Percentiles rank a stretch among this genome's conserved stretches.
phyloP scores from a whole-genome alignment of 2,113 vertebrate species.

The Neotoma lepida region DNA sequence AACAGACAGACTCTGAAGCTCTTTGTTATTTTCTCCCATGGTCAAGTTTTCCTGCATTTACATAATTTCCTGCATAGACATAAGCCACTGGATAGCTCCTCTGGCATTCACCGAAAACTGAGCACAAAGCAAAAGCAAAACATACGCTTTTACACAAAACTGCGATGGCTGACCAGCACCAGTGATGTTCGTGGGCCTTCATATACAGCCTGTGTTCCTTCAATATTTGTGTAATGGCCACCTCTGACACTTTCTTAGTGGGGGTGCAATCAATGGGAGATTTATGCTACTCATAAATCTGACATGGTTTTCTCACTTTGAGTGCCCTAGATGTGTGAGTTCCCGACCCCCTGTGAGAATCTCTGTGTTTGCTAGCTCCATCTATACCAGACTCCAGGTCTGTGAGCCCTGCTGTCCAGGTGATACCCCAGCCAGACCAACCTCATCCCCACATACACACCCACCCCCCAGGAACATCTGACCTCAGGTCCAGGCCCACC shows the following conservation, averaged over 20 bases:
- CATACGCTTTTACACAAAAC: not conserved
- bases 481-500: constrained; percentile 79
- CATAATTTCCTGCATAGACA: not conserved
- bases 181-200: not conserved
- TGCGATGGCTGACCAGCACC: not conserved
- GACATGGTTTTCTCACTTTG: constrained; percentile 55
- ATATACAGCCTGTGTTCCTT: not conserved
- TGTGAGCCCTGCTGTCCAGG: constrained; percentile 76
- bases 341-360: constrained; percentile 41
- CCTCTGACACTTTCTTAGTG: constrained; percentile 48
- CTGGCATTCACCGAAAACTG: not conserved
- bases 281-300: constrained; percentile 41
- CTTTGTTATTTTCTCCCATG: not conserved
- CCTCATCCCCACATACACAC: constrained; percentile 73
- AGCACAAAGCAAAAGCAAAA: not conserved
- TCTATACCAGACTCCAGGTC: constrained; percentile 69
- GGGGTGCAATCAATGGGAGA: constrained; percentile 56
- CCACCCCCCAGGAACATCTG: constrained; percentile 82
- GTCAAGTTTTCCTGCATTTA: not conserved
- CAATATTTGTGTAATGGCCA: not conserved
- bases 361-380: constrained; percentile 74
- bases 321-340: not conserved
- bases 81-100: not conserved
- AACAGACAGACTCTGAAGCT: not conserved
- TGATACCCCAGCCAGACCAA: constrained; percentile 76